Evolutionary conservation across 1,140 invertebrate genomes (phyloP).

Genomic region (Lepidurus arcticus): DNA sequence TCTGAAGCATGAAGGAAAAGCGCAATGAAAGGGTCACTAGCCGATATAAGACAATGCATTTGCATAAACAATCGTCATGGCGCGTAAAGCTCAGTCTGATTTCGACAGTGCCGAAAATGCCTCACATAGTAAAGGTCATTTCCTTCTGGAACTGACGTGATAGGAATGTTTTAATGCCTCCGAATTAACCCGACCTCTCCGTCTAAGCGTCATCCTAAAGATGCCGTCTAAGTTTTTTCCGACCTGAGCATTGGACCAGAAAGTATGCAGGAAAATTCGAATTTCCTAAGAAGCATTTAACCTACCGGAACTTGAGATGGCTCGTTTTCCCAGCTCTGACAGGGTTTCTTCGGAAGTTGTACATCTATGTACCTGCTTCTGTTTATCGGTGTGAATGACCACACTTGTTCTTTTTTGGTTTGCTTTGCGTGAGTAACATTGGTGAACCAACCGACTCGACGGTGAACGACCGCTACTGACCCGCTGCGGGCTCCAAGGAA

Average conservation of each 20-base stretch:
- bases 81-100: not conserved
- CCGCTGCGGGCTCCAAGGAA: not conserved
- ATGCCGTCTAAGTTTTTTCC: too few relatives aligned
- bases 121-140: not conserved
- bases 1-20: not conserved
- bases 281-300: too few relatives aligned
- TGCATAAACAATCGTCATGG: not conserved
- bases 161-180: not conserved
- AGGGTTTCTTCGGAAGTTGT: too few relatives aligned
- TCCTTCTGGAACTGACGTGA: not conserved
- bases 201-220: too few relatives aligned
- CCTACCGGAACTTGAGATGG: too few relatives aligned
- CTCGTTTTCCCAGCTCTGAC: too few relatives aligned
- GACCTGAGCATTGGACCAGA: too few relatives aligned
- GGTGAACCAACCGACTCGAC: not conserved
- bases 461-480: slow-evolving; percentile 5
- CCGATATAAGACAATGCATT: not conserved
- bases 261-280: too few relatives aligned
- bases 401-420: too few relatives aligned
- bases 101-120: not conserved
- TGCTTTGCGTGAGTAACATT: not conserved
- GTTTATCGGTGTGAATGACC: too few relatives aligned
- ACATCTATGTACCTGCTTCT: too few relatives aligned
- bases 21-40: not conserved
- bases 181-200: too few relatives aligned